Percentiles rank a stretch among this genome's conserved stretches.
Conservation (phyloP, 2,888 invertebrate genomes). For the Colletes collaris region DNA sequence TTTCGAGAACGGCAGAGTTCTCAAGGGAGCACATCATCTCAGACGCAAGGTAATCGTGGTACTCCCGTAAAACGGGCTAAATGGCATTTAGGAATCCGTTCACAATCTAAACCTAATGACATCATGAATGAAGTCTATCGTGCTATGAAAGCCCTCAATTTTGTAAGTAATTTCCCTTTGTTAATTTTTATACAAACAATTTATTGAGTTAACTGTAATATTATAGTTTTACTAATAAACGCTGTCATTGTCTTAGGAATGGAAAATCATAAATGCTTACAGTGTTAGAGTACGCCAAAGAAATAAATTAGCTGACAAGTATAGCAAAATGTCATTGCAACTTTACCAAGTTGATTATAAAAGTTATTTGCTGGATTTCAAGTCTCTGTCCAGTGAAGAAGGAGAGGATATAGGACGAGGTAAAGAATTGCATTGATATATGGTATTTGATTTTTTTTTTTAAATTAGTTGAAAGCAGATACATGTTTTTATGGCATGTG, state of each 20-base stretch:
- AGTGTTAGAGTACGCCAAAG: slow-evolving; percentile 97
- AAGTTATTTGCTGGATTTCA: slow-evolving; percentile 98
- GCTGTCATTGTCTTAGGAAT: slow-evolving; percentile 86
- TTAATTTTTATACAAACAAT: neutral
- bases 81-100: slow-evolving; percentile 99
- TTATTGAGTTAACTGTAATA: neutral
- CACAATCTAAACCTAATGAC: slow-evolving; percentile 99
- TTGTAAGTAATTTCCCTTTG: slow-evolving; percentile 84
- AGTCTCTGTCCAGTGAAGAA: slow-evolving; percentile 93
- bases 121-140: slow-evolving; percentile 99
- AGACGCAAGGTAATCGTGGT: slow-evolving; percentile 83
- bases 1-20: slow-evolving; percentile 83
- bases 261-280: slow-evolving; percentile 99
- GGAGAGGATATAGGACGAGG: slow-evolving; percentile 83
- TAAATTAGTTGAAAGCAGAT: neutral
- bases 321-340: slow-evolving; percentile 98
- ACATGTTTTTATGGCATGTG: too few relatives aligned
- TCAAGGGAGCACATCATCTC: slow-evolving; percentile 71
- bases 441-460: neutral
- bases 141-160: slow-evolving; percentile 99
- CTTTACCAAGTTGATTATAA: slow-evolving; percentile 99
- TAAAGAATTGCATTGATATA: slow-evolving; percentile 32
- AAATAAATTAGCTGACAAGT: slow-evolving; percentile 91
- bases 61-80: slow-evolving; percentile 97
- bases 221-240: neutral